Evolutionary conservation across 2,797 vertebrate species (phyloP), one percentile per base, ranked within the genome.

Genomic region (Sarcophilus harrisii): DNA sequence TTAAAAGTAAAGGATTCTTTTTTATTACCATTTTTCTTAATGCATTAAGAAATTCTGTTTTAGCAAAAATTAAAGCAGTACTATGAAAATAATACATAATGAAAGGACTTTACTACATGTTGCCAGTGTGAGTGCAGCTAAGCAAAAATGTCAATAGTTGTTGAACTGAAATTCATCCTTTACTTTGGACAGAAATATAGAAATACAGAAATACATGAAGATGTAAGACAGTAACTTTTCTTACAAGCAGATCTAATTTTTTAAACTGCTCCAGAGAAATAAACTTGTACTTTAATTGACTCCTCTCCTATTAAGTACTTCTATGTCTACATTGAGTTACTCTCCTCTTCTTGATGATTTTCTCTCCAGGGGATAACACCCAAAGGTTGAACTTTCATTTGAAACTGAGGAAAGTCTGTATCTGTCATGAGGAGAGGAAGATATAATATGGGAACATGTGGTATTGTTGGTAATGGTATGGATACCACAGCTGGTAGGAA

Each of bases 131-230:
- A 98, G 95, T 97, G 95, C 97, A 98, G 97, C 95, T 95, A 98
- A 98, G 98, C 96, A 96, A 97, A 97, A 95, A 98, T 98, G 94
- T 94, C 96, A 97, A 98, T 98, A 87, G 73, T 87, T 98, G 96
- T 98, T 98, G 94, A 95, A 97, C 95, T 98, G 98, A 98, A 98
- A 96, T 93, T 95, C 98, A 96, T 97, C 96, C 96, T 96, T 98
- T 98, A 97, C 96, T 93, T 94, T 98, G 97, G 96, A 96, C 94
- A 95, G 95, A 93, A 97, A 92, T 96, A 93, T 52, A 52, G 52
- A 52, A 52, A 52, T 92, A 95, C 96, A 93, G 95, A 97, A 98
- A 95, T 96, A 55, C 54, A 55, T 95, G 96, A 98, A 97, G 97
- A 97, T 98, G 97, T 98, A 98, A 93, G 95, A 97, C 95, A 97